phyloP scores from a whole-genome alignment of 2,113 vertebrate species.

The Notechis scutatus region DNA sequence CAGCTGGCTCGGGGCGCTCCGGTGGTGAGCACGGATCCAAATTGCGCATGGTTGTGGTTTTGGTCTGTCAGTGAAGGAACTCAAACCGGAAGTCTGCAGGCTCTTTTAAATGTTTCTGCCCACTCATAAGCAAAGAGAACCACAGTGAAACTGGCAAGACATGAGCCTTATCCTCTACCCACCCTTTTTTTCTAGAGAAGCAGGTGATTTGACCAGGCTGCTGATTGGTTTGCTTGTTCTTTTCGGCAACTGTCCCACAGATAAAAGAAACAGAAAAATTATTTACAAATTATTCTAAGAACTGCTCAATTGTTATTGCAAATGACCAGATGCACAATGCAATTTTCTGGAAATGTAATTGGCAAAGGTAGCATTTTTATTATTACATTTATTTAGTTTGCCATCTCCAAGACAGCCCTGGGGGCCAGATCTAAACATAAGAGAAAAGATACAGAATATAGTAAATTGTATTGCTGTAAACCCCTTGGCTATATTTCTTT shows the following conservation, averaged over 20 bases:
- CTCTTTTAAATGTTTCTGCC: background rate
- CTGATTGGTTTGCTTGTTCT: background rate
- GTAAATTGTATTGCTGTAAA: background rate
- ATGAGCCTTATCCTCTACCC: background rate
- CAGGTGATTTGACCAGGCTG: background rate
- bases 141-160: background rate
- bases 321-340: background rate
- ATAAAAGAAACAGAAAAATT: background rate
- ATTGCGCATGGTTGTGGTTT: too few relatives aligned
- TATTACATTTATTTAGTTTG: too few relatives aligned
- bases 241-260: background rate
- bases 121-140: background rate
- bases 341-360: background rate
- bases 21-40: too few relatives aligned
- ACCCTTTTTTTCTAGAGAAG: background rate
- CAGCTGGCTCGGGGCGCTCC: too few relatives aligned
- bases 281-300: background rate
- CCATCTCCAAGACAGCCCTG: too few relatives aligned
- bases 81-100: background rate
- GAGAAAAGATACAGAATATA: background rate
- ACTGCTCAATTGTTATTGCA: background rate
- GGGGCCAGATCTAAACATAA: too few relatives aligned
- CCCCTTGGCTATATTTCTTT: background rate
- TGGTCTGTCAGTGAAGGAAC: too few relatives aligned
- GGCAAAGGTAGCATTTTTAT: background rate